These are phyloP conservation scores for Asobara japonica DNA, from an alignment of 1,140 invertebrate species.

Conservation along the genomic window DNA sequence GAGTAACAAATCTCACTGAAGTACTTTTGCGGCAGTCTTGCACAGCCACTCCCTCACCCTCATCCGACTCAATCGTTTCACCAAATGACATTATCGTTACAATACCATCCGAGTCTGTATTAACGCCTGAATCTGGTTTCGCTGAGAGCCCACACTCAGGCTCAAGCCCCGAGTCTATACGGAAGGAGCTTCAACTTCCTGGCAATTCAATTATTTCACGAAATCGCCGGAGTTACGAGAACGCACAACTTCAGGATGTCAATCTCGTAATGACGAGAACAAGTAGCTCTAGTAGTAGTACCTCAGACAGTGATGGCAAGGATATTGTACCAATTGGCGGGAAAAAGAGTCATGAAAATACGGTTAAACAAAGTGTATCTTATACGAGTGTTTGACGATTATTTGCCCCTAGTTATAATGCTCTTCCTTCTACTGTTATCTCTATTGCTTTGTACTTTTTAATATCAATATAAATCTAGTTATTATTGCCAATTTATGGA, in stretches of 20 bases:
- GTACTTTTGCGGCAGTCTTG: background rate
- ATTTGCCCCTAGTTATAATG: background rate
- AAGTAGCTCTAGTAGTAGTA: slow-evolving; percentile 37
- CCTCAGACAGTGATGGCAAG: slow-evolving; percentile 46
- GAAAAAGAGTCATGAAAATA: slow-evolving; percentile 19
- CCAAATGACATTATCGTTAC: slow-evolving; percentile 23
- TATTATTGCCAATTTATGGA: background rate
- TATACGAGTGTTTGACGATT: slow-evolving; percentile 47
- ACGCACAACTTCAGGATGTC: slow-evolving; percentile 48
- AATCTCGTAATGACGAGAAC: slow-evolving; percentile 38
- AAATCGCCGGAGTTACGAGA: slow-evolving; percentile 48
- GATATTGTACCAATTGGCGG: slow-evolving; percentile 20
- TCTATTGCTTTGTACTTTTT: slow-evolving; percentile 12
- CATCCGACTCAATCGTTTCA: slow-evolving; percentile 12
- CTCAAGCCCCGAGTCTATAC: slow-evolving; percentile 39
- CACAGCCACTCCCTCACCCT: background rate
- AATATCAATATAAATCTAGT: background rate
- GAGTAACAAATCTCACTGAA: slow-evolving; percentile 5
- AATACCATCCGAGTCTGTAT: slow-evolving; percentile 34
- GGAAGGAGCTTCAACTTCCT: slow-evolving; percentile 29
- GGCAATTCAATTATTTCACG: slow-evolving; percentile 33
- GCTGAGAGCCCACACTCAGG: slow-evolving; percentile 40
- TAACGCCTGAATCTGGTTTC: slow-evolving; percentile 49
- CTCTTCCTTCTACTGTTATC: background rate
- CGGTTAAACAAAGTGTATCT: slow-evolving; percentile 39